Evolutionary conservation across 92 coral and sea anemone species (phyloP), one percentile per base, ranked within the genome.

Genomic region (Siderastrea siderea): DNA sequence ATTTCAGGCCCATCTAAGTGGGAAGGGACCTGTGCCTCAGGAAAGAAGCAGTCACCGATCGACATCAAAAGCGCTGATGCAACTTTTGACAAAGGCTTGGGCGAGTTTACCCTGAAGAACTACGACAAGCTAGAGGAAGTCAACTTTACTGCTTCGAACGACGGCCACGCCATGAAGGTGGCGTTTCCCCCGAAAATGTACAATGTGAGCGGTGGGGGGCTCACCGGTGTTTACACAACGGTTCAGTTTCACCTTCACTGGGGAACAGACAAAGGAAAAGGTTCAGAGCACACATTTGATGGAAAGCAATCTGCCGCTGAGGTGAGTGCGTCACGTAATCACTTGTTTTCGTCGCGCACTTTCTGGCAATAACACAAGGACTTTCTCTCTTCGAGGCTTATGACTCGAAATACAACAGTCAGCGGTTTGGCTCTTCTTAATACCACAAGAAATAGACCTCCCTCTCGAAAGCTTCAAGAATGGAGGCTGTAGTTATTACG

Each of bases 221-320:
- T 94, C 17, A 75, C 51, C 16, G 96, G 93, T 15, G 71, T 12
- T 17, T 94, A 68, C 54, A 72, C 62, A 4, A 60, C 88, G 50
- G 71, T 76, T 2, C 73, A 53, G 5, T 68, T 88, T 49, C 94
- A 91, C 59, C 88, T 94, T 62, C 96, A 94, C 77, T 94, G 90
- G 92, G 96, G 94, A 11, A 72, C 80, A 47, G 59, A 63, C 49
- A 72, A 78, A 44, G 17, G 48, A 3, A 77, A 75, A 3, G 96
- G 96, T 3, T 94, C 96, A 2, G 96, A 94, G 71, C 96, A 94
- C 86, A 71, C 66, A 1, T 63, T 94, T 15, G 74, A 89, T 16
- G 93, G 91, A 77, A 78, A 86, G 57, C 45, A 44, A 77, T 91
- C 51, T 54, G 86, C 96, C 0, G 96, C 96, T 44, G 95, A 94